phyloP scores from a whole-genome alignment of 2,888 invertebrate genomes.

The Leptinotarsa haldemani region DNA sequence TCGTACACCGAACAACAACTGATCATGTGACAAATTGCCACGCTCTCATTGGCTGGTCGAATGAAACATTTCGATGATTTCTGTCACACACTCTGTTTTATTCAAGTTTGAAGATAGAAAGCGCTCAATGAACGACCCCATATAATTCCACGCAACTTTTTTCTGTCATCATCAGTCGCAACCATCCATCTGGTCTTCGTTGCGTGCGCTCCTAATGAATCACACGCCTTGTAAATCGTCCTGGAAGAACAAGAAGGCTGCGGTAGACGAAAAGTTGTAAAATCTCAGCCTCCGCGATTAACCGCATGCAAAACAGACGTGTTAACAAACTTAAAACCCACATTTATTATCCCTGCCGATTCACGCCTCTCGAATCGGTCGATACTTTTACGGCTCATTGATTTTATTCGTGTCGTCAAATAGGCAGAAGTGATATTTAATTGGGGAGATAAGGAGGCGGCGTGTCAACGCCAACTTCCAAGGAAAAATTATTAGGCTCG shows the following conservation, averaged over 20 bases:
- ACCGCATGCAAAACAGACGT: constrained; percentile 56
- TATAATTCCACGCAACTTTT: too few relatives aligned
- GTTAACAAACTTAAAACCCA: constrained; percentile 56
- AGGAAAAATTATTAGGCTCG: neutral
- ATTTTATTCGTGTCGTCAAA: constrained; percentile 36
- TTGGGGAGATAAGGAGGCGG: neutral
- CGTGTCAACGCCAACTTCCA: neutral
- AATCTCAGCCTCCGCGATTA: constrained; percentile 52
- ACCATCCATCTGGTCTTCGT: constrained; percentile 1
- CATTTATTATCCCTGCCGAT: constrained; percentile 53
- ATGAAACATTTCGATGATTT: too few relatives aligned
- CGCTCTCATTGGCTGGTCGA: too few relatives aligned
- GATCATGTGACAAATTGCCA: too few relatives aligned
- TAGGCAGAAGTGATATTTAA: constrained; percentile 17
- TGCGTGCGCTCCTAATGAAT: constrained; percentile 41
- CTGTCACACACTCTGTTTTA: too few relatives aligned
- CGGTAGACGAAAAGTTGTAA: constrained; percentile 54
- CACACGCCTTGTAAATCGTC: constrained; percentile 45
- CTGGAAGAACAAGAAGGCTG: constrained; percentile 44
- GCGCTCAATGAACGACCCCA: too few relatives aligned
- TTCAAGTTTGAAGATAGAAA: too few relatives aligned
- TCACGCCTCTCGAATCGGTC: constrained; percentile 35
- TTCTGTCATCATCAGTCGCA: too few relatives aligned
- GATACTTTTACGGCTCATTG: constrained; percentile 35
- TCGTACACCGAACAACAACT: too few relatives aligned